phyloP scores from a whole-genome alignment of 92 coral and sea anemone species.

The Phenganax marumi region DNA sequence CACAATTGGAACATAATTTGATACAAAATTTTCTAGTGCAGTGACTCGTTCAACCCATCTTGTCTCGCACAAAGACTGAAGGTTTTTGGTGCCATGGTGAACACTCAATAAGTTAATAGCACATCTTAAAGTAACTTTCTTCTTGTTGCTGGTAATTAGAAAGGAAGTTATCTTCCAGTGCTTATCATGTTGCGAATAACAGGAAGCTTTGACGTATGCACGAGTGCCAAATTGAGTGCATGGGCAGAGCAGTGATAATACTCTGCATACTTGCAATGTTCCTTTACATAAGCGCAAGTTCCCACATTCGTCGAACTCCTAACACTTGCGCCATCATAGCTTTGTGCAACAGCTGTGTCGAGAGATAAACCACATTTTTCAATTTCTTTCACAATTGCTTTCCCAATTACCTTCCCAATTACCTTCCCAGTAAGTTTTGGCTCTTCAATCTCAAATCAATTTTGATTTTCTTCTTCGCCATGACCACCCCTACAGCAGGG shows the following conservation, averaged over 20 bases:
- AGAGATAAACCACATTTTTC: conserved; percentile 21
- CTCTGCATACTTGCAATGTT: conserved; percentile 1
- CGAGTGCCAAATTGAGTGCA: not conserved
- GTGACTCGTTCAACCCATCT: conserved; percentile 65
- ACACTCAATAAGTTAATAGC: conserved; percentile 20
- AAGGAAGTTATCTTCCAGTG: conserved; percentile 28
- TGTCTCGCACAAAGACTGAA: conserved; percentile 61
- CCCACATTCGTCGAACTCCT: not conserved
- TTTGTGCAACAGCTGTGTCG: conserved; percentile 10
- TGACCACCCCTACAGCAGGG: too few species aligned
- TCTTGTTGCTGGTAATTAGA: conserved; percentile 29
- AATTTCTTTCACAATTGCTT: conserved; percentile 1
- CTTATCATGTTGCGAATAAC: conserved; percentile 52
- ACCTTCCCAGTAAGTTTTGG: not conserved
- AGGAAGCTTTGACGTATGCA: not conserved
- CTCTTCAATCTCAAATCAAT: not conserved
- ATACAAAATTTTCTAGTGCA: conserved; percentile 54
- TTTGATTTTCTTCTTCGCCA: conserved; percentile 7
- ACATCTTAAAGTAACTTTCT: conserved; percentile 38
- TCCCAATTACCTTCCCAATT: not conserved
- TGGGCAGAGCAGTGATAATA: conserved; percentile 4
- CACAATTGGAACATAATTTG: conserved; percentile 29
- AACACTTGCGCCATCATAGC: conserved; percentile 22
- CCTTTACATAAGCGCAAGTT: conserved; percentile 1
- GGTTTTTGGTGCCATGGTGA: conserved; percentile 45